Evolutionary conservation across 1,140 invertebrate species (phyloP).

Genomic region (Ostrea denselamellosa): DNA sequence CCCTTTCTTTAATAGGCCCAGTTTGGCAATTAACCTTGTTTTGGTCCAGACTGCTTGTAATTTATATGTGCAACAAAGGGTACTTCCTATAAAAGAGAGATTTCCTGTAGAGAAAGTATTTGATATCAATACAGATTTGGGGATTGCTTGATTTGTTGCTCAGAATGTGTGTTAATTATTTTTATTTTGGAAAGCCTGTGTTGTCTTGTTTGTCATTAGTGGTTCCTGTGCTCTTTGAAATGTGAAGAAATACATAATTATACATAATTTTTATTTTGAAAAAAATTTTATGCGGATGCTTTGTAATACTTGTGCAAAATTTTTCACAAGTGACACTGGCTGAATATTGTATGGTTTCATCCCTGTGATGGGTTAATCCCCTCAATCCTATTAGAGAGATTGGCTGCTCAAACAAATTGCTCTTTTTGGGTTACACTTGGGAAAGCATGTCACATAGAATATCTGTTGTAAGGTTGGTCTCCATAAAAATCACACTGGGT

Average conservation of each 20-base stretch:
- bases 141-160: neutral
- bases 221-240: no score
- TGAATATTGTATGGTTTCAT: neutral
- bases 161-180: no score
- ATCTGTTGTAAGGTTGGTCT: neutral
- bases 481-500: slow-evolving; percentile 7
- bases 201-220: neutral
- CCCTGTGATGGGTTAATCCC: slow-evolving; percentile 2
- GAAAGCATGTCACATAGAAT: slow-evolving; percentile 9
- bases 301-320: no score
- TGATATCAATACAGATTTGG: neutral
- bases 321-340: no score
- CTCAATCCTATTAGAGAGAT: slow-evolving; percentile 4
- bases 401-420: slow-evolving; percentile 4
- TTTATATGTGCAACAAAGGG: slow-evolving; percentile 18
- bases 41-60: slow-evolving; percentile 11
- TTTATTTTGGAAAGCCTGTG: neutral
- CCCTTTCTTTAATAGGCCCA: slow-evolving; percentile 10
- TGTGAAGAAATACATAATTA: no score
- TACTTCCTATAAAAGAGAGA: neutral
- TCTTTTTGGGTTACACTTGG: slow-evolving; percentile 29
- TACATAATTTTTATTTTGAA: no score
- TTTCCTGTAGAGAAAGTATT: slow-evolving; percentile 10
- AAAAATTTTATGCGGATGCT: no score
- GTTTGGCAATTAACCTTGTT: slow-evolving; percentile 25